These are phyloP conservation scores for Scrobipalpa atriplicella DNA, from an alignment of 2,888 invertebrate species.

Conservation along the genomic window DNA sequence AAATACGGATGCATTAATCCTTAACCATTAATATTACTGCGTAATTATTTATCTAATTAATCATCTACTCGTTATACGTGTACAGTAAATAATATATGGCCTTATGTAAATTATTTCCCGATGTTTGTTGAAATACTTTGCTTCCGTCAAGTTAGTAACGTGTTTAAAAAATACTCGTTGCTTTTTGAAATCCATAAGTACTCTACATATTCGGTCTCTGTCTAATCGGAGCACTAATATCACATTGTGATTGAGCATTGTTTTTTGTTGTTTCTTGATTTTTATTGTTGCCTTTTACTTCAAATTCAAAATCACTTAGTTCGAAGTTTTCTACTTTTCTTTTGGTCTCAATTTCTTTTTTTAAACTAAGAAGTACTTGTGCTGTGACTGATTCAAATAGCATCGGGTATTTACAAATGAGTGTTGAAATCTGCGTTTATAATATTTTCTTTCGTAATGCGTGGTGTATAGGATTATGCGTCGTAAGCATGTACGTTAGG, in stretches of 20 bases:
- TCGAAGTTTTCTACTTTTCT: too few relatives aligned
- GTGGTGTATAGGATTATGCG: conserved; percentile 64
- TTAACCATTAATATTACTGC: conserved; percentile 76
- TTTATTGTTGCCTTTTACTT: too few relatives aligned
- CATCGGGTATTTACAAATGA: conserved; percentile 35
- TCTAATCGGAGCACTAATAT: too few relatives aligned
- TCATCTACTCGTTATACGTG: conserved; percentile 80
- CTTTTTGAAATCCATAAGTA: conserved; percentile 9
- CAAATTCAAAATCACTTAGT: too few relatives aligned
- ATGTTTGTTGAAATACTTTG: conserved; percentile 64
- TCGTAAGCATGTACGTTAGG: conserved; percentile 68
- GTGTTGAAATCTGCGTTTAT: conserved; percentile 48
- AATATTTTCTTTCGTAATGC: conserved; percentile 55
- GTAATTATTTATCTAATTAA: conserved; percentile 77
- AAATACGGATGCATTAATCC: conserved; percentile 79
- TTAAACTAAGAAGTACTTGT: background rate
- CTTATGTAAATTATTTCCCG: conserved; percentile 80
- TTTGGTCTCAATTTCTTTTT: background rate
- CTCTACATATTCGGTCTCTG: background rate
- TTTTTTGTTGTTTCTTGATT: too few relatives aligned
- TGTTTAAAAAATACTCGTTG: conserved; percentile 50
- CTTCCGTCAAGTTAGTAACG: conserved; percentile 66
- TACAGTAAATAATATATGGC: conserved; percentile 80
- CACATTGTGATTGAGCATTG: too few relatives aligned
- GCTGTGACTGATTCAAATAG: background rate